Evolutionary conservation across 2,113 vertebrate genomes (phyloP), one percentile per base, ranked within the genome.

Genomic region (Rhinichthys klamathensis): DNA sequence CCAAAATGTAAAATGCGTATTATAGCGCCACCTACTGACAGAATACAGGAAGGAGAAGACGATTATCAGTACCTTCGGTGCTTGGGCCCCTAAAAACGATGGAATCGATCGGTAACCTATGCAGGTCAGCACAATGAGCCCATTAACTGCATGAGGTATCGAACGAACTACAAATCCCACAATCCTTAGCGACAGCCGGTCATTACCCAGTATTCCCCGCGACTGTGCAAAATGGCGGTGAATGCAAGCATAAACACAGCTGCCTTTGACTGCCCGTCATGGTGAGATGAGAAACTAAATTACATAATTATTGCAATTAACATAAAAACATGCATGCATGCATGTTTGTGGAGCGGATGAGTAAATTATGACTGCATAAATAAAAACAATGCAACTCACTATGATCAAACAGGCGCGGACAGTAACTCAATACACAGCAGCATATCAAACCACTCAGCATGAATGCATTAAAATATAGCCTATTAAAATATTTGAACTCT

Each of bases 191-290:
- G 41, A 41, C 32, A 56, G 87, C 88, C 85, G 85, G 91, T 88
- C 75, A 80, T 83, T 92, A 93, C 94, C 94, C 94, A 92, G 89
- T 83, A 86, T 94, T 90, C 94, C 91, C 92, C 90, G 91, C 92
- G 72, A 92, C 90, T 87, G 91, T 63, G 87, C 91, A 96, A 96
- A 93, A 96, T 96, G 96, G 96, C 96, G 94, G 94, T 92, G 91
- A 93, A 93, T 92, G 92, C 94, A 89, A 95, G 93, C 89, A 89
- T 94, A 56, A 90, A 88, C 88, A 89, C 80, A 84, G 75, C 93
- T 84, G 90, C 93, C 69, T 97, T 97, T 90, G 95, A 96, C 83
- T 97, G 96, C 85, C 96, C 95, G 75, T 95, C 92, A 89, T 96
- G 96, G 96, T 96, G 92, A 96, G 95, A 74, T 83, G 74, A 44